phyloP scores from a whole-genome alignment of 2,888 invertebrate species.

The Brassicogethes aeneus region DNA sequence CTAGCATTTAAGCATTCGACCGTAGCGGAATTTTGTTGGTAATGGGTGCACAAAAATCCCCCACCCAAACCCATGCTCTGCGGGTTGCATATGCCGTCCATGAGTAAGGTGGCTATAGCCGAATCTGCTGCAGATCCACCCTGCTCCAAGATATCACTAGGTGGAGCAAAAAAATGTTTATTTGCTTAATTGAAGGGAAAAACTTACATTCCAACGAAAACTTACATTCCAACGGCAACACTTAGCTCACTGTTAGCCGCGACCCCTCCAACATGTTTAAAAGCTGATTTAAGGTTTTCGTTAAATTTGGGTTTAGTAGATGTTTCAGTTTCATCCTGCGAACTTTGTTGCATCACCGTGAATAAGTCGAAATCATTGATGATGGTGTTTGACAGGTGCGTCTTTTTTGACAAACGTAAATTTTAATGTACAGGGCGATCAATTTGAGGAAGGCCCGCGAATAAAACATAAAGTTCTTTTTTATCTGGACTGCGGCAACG shows the following conservation, averaged over 20 bases:
- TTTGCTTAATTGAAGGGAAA: background rate
- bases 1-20: slow-evolving; percentile 61
- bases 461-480: no score
- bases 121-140: slow-evolving; percentile 74
- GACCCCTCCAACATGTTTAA: slow-evolving; percentile 2
- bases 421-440: no score
- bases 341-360: no score
- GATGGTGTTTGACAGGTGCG: no score
- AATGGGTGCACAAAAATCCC: slow-evolving; percentile 74
- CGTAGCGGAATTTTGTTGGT: slow-evolving; percentile 49
- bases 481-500: no score
- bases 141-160: slow-evolving; percentile 53
- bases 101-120: slow-evolving; percentile 71
- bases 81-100: slow-evolving; percentile 70
- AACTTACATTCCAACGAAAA: background rate
- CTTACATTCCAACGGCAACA: slow-evolving; percentile 1
- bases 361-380: no score
- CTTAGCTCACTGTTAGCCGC: slow-evolving; percentile 3
- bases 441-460: no score
- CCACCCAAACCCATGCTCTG: slow-evolving; percentile 83
- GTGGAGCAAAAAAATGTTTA: background rate
- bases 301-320: no score
- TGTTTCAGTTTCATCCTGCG: no score
- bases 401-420: no score
- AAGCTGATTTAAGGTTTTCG: background rate